phyloP scores from a whole-genome alignment of 2,113 vertebrate genomes.

The Holacanthus passer region DNA sequence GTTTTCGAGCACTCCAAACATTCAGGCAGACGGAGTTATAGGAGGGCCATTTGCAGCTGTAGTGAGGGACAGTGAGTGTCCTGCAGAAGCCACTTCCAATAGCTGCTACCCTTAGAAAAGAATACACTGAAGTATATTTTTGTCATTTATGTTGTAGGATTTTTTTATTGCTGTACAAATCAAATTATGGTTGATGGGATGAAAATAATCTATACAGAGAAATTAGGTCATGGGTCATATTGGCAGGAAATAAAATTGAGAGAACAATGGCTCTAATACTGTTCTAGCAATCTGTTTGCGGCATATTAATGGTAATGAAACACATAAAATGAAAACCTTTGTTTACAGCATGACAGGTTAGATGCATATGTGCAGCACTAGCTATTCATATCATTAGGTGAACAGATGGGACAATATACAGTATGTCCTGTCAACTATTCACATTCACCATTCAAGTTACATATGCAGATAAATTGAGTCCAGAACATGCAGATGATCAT shows the following conservation, averaged over 20 bases:
- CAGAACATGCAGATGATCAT: not conserved
- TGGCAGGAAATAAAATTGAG: not conserved
- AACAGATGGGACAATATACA: not conserved
- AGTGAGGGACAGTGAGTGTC: not conserved
- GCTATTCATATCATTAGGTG: not conserved
- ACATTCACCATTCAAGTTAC: not conserved
- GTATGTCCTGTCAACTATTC: not conserved
- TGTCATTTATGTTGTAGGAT: not conserved
- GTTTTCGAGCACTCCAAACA: not conserved
- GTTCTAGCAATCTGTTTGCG: no score
- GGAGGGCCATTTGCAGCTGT: not conserved
- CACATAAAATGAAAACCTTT: not conserved
- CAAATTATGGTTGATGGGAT: not conserved
- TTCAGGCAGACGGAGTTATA: not conserved
- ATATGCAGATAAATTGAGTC: not conserved
- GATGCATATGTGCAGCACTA: not conserved
- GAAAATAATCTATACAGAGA: conserved; percentile 2
- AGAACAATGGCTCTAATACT: not conserved
- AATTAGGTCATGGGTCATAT: not conserved
- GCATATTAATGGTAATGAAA: not conserved
- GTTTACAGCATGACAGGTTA: not conserved
- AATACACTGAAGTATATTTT: not conserved
- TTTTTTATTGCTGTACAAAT: conserved; percentile 12
- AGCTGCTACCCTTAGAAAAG: not conserved
- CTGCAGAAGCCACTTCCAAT: not conserved